Evolutionary conservation across 2,113 vertebrate species (phyloP), one percentile per base, ranked within the genome.

Genomic region (Psophia crepitans): DNA sequence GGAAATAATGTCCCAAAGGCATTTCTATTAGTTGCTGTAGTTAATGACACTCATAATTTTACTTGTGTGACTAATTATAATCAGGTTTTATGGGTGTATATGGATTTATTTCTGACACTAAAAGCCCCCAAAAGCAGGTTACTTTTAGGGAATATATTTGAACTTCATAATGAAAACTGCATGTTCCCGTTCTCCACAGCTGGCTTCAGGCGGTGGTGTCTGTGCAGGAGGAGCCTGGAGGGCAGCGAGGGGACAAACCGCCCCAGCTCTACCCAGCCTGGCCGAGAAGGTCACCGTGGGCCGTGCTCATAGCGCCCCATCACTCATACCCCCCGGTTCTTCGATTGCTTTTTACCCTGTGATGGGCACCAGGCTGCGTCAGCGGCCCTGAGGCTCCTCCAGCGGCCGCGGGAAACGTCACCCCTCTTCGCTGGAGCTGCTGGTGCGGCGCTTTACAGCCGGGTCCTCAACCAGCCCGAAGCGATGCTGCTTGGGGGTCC

Each of bases 11-110:
- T 84, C 89, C 89, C 93, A 74, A 66, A 93, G 84, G 89, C 86
- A 74, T 93, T 86, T 84, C 37, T 81, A 66, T 96, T 96, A 96
- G 92, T 86, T 51, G 63, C 79, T 90, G 46, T 63, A 63, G 79
- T 89, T 96, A 96, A 95, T 90, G 86, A 77, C 79, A 70, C 79
- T 63, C 76, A 44, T 81, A 63, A 83, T 96, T 96, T 86, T 80
- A 46, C 89, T 93, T 95, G 80, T 86, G 68, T 90, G 56, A 86
- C 89, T 93, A 58, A 95, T 92, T 90, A 74, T 37, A 89, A 83
- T 77, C 76, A 86, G 37, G 64, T 77, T 95, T 93, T 93, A 66
- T 39, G 5, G 8, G 58, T 90, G 44, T 60, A 12, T 80, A 27
- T 74, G 73, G 58, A 66, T 92, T 92, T 77, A 77, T 81, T 93